A percentile compares a stretch with the other conserved stretches of the same genome.
These are phyloP conservation scores for Patagioenas fasciata DNA, from an alignment of 2,113 vertebrate genomes.

Conservation along the genomic window DNA sequence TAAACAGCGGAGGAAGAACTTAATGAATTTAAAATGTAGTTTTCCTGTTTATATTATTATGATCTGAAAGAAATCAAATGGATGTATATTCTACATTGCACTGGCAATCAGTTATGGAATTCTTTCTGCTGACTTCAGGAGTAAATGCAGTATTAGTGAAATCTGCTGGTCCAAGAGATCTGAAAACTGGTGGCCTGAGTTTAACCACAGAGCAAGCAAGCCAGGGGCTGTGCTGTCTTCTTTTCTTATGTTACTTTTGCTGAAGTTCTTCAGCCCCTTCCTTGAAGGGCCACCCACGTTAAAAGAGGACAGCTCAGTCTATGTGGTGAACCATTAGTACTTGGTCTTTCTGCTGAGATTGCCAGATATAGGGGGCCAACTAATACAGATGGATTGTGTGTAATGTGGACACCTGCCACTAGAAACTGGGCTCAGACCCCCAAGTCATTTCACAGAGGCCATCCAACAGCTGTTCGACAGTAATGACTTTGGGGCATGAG, in stretches of 20 bases:
- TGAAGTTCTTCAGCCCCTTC: background rate
- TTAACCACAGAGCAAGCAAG: background rate
- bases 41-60: conserved; percentile 75
- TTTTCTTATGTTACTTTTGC: background rate
- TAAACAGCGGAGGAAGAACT: conserved; percentile 67
- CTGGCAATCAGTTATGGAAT: conserved; percentile 53
- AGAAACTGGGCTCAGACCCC: conserved; percentile 60
- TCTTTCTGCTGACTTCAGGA: conserved; percentile 22
- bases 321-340: background rate
- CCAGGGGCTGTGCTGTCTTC: background rate
- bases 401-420: conserved; percentile 45
- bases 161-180: background rate
- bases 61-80: conserved; percentile 70
- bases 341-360: background rate
- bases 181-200: background rate
- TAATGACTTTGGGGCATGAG: conserved; percentile 56
- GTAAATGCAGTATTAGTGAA: background rate
- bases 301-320: background rate
- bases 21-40: conserved; percentile 75
- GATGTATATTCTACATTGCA: conserved; percentile 48
- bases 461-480: conserved; percentile 36
- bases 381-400: conserved; percentile 43
- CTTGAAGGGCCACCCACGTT: conserved; percentile 12
- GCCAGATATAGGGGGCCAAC: conserved; percentile 20
- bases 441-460: conserved; percentile 41